A percentile compares a stretch with the other conserved stretches of the same genome.
Conservation (phyloP, 2,113 vertebrate species). For the Ranitomeya variabilis region DNA sequence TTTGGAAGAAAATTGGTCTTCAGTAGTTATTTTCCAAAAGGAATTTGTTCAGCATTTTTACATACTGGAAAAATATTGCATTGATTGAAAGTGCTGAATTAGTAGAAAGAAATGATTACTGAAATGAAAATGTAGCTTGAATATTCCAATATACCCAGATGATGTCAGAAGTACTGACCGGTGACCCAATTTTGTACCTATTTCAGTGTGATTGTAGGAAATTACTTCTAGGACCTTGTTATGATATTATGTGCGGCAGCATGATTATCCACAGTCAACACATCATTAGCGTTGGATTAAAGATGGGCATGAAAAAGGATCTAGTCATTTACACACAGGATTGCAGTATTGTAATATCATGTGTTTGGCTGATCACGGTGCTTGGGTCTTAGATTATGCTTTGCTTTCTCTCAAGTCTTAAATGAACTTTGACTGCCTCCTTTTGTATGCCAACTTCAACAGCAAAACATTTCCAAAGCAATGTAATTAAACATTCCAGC, state of each 20-base stretch:
- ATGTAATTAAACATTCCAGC: conserved; percentile 48
- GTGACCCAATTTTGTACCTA: not conserved
- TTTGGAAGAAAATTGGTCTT: not conserved
- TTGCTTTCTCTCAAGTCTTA: conserved; percentile 13
- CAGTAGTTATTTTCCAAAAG: not conserved
- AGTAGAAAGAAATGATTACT: not conserved
- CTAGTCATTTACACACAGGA: conserved; percentile 34
- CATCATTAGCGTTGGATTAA: conserved; percentile 50
- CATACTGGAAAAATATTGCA: not conserved
- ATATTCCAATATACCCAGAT: not conserved
- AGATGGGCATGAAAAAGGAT: conserved; percentile 43
- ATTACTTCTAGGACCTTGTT: not conserved
- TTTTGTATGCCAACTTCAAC: conserved; percentile 26
- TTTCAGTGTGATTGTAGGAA: not conserved
- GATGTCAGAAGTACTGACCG: not conserved
- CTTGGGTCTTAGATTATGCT: conserved; percentile 12
- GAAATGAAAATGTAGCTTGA: not conserved
- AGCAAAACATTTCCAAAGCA: conserved; percentile 47
- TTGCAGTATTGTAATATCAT: conserved; percentile 35
- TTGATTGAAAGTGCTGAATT: not conserved
- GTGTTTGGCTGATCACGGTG: conserved; percentile 34
- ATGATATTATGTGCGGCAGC: conserved; percentile 28
- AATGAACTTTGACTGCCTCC: conserved; percentile 37
- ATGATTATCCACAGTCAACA: conserved; percentile 49
- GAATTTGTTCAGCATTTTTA: not conserved